These are phyloP conservation scores for Cheilosia pagana DNA, from an alignment of 2,888 invertebrate species.

Conservation along the genomic window DNA sequence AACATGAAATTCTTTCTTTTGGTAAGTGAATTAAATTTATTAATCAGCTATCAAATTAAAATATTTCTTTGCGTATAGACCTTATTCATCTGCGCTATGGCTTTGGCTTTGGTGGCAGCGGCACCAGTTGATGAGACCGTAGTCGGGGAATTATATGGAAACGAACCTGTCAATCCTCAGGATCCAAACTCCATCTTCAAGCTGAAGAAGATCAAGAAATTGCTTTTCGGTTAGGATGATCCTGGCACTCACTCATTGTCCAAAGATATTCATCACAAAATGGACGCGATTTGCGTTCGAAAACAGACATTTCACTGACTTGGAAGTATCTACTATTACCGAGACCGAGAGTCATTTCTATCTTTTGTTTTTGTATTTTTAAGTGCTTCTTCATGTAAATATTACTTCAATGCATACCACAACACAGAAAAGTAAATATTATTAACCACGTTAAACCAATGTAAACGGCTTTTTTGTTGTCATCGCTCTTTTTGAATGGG, in stretches of 20 bases:
- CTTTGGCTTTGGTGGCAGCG: slow-evolving; percentile 54
- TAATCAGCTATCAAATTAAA: background rate
- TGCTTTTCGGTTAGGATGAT: slow-evolving; percentile 56
- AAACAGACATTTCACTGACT: background rate
- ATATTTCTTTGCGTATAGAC: slow-evolving; percentile 28
- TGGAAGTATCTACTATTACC: background rate
- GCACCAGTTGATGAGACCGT: slow-evolving; percentile 57
- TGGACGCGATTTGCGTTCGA: background rate
- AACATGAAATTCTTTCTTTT: slow-evolving; percentile 61
- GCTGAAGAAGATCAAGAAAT: slow-evolving; percentile 66
- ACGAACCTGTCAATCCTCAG: slow-evolving; percentile 48
- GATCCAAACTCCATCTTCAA: slow-evolving; percentile 64
- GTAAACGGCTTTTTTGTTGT: background rate
- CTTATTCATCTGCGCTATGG: slow-evolving; percentile 45
- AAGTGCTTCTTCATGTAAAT: slow-evolving; percentile 44
- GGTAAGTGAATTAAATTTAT: slow-evolving; percentile 21
- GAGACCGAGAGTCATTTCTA: slow-evolving; percentile 10
- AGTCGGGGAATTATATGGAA: slow-evolving; percentile 60
- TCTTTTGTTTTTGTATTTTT: slow-evolving; percentile 21
- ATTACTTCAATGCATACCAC: slow-evolving; percentile 19
- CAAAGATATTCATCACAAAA: slow-evolving; percentile 27
- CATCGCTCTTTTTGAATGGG: background rate
- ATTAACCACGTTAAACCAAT: background rate
- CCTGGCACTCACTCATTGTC: background rate
- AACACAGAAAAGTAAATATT: slow-evolving; percentile 8